Conservation (phyloP, 2,113 vertebrate species). For the Speoplatyrhinus poulsoni region DNA sequence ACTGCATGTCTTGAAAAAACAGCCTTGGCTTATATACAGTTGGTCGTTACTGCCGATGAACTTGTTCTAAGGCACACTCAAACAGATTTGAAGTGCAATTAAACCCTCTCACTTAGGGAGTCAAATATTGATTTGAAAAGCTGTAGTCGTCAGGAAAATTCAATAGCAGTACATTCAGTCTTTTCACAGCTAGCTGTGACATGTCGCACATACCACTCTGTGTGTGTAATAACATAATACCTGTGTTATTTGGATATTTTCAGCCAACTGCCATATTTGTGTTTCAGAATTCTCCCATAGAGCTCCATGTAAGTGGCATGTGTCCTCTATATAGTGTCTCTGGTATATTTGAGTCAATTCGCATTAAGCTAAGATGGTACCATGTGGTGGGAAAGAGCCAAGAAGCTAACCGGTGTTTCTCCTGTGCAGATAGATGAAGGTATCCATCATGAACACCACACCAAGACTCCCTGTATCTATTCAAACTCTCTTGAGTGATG, state of each 20-base stretch:
- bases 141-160: conserved; percentile 17
- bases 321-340: conserved; percentile 11
- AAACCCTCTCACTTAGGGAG: conserved; percentile 23
- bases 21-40: background rate
- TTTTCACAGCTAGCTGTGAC: conserved; percentile 31
- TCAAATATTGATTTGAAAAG: conserved; percentile 45
- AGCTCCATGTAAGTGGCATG: too few species aligned
- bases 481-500: conserved; percentile 39
- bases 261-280: too few species aligned
- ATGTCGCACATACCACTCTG: conserved; percentile 7
- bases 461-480: conserved; percentile 36
- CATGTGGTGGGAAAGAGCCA: too few species aligned
- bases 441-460: conserved; percentile 27
- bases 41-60: conserved; percentile 16
- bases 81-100: conserved; percentile 30
- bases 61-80: conserved; percentile 37
- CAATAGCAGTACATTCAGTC: background rate
- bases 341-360: too few species aligned
- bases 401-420: conserved; percentile 45
- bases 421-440: conserved; percentile 26
- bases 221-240: conserved; percentile 27
- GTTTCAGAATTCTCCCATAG: too few species aligned
- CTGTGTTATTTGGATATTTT: too few species aligned
- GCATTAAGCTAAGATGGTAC: too few species aligned
- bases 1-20: background rate